Evolutionary conservation across 2,888 invertebrate genomes (phyloP).

Genomic region (Carpatolechia fugitivella): DNA sequence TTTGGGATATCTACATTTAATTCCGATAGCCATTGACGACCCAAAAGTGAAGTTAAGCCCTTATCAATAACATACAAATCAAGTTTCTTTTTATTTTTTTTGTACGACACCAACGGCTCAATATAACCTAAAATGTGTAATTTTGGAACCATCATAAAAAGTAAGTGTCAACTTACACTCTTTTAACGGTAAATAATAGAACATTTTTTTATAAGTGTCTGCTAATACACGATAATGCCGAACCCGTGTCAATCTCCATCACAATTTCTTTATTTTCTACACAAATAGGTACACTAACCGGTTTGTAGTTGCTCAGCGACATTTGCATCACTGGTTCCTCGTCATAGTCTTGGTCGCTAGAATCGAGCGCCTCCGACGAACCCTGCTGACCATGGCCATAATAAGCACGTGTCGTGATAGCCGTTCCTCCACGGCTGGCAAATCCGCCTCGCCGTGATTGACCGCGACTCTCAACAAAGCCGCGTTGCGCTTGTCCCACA

Average conservation of each 20-base stretch:
- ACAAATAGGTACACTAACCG: conserved; percentile 22
- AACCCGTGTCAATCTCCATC: conserved; percentile 33
- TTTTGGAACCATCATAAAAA: conserved; percentile 21
- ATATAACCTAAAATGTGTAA: conserved; percentile 15
- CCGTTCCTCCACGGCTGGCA: no score
- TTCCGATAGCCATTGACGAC: not conserved
- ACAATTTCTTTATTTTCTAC: conserved; percentile 19
- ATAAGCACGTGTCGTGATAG: no score
- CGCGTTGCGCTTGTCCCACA: no score
- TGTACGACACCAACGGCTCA: conserved; percentile 9
- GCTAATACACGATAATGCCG: conserved; percentile 30
- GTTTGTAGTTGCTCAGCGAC: conserved; percentile 15
- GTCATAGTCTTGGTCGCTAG: no score
- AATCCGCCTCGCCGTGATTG: no score
- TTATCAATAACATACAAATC: not conserved
- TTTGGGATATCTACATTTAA: not conserved
- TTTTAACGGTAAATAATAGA: conserved; percentile 18
- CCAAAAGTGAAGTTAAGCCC: not conserved
- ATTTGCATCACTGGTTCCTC: not conserved
- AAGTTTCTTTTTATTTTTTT: conserved; percentile 4
- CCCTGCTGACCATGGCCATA: no score
- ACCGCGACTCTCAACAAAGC: no score
- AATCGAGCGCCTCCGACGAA: no score
- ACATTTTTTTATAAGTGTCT: conserved; percentile 19
- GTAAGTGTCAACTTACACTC: conserved; percentile 12